A percentile compares a stretch with the other conserved stretches of the same genome.
Evolutionary conservation across 2,113 vertebrate genomes (phyloP).

Genomic region (Trogon surrucura): DNA sequence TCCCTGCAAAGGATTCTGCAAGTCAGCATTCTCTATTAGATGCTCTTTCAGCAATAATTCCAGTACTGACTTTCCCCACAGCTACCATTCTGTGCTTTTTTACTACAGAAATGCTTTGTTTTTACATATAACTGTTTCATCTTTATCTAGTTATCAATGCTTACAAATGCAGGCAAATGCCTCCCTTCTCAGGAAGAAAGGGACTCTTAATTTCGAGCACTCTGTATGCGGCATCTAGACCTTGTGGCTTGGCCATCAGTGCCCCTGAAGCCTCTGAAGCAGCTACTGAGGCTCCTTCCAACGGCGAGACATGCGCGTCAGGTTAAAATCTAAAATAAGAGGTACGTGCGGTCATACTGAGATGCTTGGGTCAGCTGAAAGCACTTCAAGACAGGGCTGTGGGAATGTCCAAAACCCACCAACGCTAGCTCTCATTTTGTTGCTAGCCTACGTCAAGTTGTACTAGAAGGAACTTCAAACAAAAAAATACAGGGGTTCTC

Average conservation of each 20-base stretch:
- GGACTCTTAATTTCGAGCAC: background rate
- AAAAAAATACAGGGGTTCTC: background rate
- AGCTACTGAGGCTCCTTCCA: background rate
- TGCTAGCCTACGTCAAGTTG: background rate
- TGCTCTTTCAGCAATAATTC: background rate
- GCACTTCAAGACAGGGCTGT: background rate
- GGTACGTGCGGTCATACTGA: too few relatives aligned
- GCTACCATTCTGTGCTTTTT: background rate
- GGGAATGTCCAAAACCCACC: background rate
- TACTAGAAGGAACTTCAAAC: background rate
- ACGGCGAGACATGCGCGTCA: fast-evolving
- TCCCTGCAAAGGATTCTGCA: conserved; percentile 12
- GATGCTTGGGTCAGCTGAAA: background rate
- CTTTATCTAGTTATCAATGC: background rate
- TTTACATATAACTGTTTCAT: background rate
- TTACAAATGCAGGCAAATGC: background rate
- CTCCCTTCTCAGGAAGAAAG: background rate
- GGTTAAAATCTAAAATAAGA: background rate
- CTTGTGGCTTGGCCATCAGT: background rate
- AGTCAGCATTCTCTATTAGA: background rate
- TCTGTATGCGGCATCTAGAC: background rate
- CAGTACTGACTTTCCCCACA: background rate
- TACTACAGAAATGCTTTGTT: background rate
- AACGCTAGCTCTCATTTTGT: fast-evolving
- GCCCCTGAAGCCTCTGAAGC: background rate